phyloP scores from a whole-genome alignment of 2,888 invertebrate genomes.

The Oithona nana region DNA sequence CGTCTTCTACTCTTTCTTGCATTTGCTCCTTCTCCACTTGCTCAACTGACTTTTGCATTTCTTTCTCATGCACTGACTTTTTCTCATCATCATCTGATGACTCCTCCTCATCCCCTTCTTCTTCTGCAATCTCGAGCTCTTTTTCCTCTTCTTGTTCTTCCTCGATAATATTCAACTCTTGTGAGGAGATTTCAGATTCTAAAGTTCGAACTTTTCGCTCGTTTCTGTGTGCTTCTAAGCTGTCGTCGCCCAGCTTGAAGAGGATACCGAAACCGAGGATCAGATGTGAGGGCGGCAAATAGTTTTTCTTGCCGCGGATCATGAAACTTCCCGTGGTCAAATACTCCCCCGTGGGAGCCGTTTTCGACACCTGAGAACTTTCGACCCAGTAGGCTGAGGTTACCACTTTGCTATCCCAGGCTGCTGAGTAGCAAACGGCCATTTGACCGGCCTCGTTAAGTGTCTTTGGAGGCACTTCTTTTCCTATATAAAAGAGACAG shows the following conservation, averaged over 20 bases:
- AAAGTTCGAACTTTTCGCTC: conserved; percentile 44
- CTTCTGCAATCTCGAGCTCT: conserved; percentile 18
- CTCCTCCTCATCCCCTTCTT: conserved; percentile 19
- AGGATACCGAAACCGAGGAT: conserved; percentile 83
- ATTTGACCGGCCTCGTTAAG: conserved; percentile 88
- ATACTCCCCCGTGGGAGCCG: conserved; percentile 94
- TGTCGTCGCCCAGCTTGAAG: conserved; percentile 77
- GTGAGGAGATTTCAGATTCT: conserved; percentile 32
- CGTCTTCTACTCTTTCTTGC: conserved; percentile 30
- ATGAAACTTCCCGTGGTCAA: conserved; percentile 89
- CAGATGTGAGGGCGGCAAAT: conserved; percentile 72
- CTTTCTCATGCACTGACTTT: too few relatives aligned
- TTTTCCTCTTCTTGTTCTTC: conserved; percentile 18
- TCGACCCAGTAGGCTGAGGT: conserved; percentile 94
- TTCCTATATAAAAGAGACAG: too few relatives aligned
- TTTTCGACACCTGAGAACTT: conserved; percentile 85
- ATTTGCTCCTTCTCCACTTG: conserved; percentile 25
- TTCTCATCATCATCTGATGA: conserved; percentile 23
- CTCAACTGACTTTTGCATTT: too few relatives aligned
- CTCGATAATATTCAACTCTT: conserved; percentile 26
- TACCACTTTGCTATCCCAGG: conserved; percentile 28
- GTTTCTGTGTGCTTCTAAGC: conserved; percentile 39
- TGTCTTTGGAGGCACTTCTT: conserved; percentile 73
- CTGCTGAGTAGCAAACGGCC: conserved; percentile 47
- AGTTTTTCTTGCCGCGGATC: conserved; percentile 80